Evolutionary conservation across 2,888 invertebrate genomes (phyloP), one percentile per base, ranked within the genome.

Genomic region (Sesamia inferens): DNA sequence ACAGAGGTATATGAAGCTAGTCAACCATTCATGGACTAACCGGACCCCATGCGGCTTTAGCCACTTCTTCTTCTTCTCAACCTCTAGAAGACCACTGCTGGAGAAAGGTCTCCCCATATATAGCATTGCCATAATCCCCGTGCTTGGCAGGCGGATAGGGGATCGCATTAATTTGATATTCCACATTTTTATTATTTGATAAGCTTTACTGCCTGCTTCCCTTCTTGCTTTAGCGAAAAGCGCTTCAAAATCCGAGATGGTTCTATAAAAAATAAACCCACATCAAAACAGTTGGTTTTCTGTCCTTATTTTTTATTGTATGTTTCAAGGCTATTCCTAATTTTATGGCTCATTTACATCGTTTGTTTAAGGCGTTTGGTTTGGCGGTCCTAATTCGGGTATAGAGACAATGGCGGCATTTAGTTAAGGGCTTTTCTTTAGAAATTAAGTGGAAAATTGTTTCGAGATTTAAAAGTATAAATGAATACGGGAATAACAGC

Each of bases 261-360:
- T 24, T 14, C 22, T 24, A n/a, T 10, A 65, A 65, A 5, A 31
- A 57, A 39, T n/a, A 57, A 39, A 57, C 16, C 31, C n/a, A 16
- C 10, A 39, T n/a, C 5, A 54, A 54, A 65, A n/a, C 31, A 31
- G 57, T 68, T n/a, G 66, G 39, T 7, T 22, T 81, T 81, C 84
- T 83, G 71, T 14, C 0, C 0, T 2, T 19, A 39, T 1, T 44
- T 22, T 71, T 22, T 31, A n/a, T 39, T 51, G 59, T 71, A 13
- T 48, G 22, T 71, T 79, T 84, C 82, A 79, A 84, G 81, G 82
- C 65, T 78, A 65, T 71, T 76, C 68, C 81, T 84, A 79, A 83
- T 84, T 86, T 84, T 86, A 81, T 76, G 78, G 69, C 74, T 86
- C 81, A 84, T 87, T 84, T 84, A 74, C 75, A 78, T 79, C 76